A percentile compares a stretch with the other conserved stretches of the same genome.
These are phyloP conservation scores for Sciaenops ocellatus DNA, from an alignment of 2,797 vertebrate species.

Conservation along the genomic window DNA sequence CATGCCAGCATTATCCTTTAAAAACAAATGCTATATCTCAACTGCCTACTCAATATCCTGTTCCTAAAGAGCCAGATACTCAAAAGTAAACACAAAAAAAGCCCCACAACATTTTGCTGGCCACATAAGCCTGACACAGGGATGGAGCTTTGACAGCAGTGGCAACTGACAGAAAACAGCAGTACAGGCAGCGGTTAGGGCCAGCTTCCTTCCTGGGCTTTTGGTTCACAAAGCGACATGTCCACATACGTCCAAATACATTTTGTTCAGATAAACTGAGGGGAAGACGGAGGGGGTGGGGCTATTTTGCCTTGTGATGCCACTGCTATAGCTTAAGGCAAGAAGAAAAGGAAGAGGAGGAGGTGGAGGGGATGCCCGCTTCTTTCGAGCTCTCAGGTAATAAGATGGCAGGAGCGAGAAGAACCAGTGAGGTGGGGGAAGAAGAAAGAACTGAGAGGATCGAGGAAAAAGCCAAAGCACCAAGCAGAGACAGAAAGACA, in stretches of 20 bases:
- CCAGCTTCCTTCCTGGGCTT: conserved; percentile 74
- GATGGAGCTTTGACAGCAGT: conserved; percentile 57
- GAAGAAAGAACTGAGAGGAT: conserved; percentile 18
- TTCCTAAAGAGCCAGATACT: conserved; percentile 29
- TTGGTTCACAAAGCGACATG: conserved; percentile 54
- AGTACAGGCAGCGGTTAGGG: conserved; percentile 63
- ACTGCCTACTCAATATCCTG: conserved; percentile 29
- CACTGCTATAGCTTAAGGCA: conserved; percentile 33
- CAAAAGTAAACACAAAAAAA: conserved; percentile 46
- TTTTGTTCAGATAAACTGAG: conserved; percentile 67
- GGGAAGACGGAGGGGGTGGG: neutral
- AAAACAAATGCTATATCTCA: conserved; percentile 37
- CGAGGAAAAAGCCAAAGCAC: conserved; percentile 30
- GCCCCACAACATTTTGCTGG: conserved; percentile 20
- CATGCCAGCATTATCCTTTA: conserved; percentile 4
- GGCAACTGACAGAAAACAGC: conserved; percentile 71
- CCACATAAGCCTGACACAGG: conserved; percentile 19
- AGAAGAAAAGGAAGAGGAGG: conserved; percentile 40
- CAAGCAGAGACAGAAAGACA: conserved; percentile 6
- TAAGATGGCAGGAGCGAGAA: conserved; percentile 51
- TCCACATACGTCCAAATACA: conserved; percentile 61
- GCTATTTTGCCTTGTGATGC: conserved; percentile 44
- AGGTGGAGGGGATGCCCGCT: conserved; percentile 40
- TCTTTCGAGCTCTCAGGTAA: conserved; percentile 56
- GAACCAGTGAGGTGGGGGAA: conserved; percentile 1